Base-by-base conservation (phyloP, 2,113 vertebrate species). In the Eulemur rufifrons region DNA sequence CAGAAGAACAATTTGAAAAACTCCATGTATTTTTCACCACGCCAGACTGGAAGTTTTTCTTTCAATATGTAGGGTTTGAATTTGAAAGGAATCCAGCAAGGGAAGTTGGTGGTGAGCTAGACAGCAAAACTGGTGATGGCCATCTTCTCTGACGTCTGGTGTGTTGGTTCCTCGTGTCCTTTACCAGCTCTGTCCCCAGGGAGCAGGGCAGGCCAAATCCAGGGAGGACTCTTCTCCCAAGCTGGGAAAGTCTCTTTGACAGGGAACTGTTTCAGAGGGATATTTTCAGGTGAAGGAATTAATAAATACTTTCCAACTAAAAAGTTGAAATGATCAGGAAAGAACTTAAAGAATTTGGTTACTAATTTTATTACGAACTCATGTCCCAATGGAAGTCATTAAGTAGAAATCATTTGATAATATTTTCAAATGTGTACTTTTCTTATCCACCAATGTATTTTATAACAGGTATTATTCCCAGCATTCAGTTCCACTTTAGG, bases 361-460 rank as follows among this genome's bases (percentile, higher is more conserved):
- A 42, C 52, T 96, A 85, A 94, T 95, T 96, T 92, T 86, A 76
- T 91, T 86, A 91, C 85, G 61, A 87, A 83, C 32, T 84, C 20
- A 32, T 17, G 29, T 88, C 91, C 81, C 90, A 47, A 66, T 86
- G 90, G 61, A 95, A 73, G 54, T 89, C 71, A 90, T 95, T 96
- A 97, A 91, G 56, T 76, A 45, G 73, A 95, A 91, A 86, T 34
- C 13, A 56, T 52, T 91, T 93, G 68, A 83, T 97, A 97, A 71
- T 84, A 92, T 93, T 29, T 86, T 89, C n/a, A 86, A 92, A 74
- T 92, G 8, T 78, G 59, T 83, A 59, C 6, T 69, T 93, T 95
- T 85, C 81, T 76, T 80, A 91, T 61, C 61, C 71, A 80, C 86
- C 92, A 92, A 86, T 69, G 34, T 54, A 78, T 86, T 92, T 90